Base-by-base conservation (phyloP, 1,140 invertebrate genomes). In the Anoplophora glabripennis region DNA sequence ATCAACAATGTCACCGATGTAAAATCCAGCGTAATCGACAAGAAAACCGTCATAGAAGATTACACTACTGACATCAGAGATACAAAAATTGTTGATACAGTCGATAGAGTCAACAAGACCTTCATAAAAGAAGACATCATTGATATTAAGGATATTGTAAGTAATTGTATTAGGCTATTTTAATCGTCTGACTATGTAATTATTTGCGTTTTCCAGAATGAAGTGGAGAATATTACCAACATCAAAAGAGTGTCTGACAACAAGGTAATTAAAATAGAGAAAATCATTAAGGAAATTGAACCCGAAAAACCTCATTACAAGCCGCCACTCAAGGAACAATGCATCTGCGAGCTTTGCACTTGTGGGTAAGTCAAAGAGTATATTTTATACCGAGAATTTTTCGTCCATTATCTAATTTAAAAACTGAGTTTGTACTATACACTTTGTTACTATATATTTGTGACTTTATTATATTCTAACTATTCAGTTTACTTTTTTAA, bases 291-390 rank as follows among this genome's bases (percentile, higher is more conserved):
- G 69, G 80, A 82, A 72, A 54, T 63, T 17, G 69, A 63, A 38
- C 69, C 74, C 10, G 57, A 66, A 45, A 59, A 66, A 34, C 60
- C 64, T 10, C 67, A 74, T 49, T 58, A 66, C 45, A 67, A 65
- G 44, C 45, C 68, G 9, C 79, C 79, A 3, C 52, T 75, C 42
- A 89, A 89, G 73, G 90, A 92, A 73, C 86, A 90, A 74, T 93
- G 91, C 70, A 90, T 93, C 64, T 93, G 91, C 75, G 89, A 93
- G 79, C 86, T 93, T 40, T 93, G 91, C 73, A 93, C 89, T 70
- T 93, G 91, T 77, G 91, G 91, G 91, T 93, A 79, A 88, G 88
- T 86, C 12, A n/a, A n/a, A 41, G 10, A 28, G 5, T 5, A 28
- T 28, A 41, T 15, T n/a, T 41, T 41, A 1, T 38, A 38, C 36